Percentiles rank a stretch among this genome's conserved stretches.
Conservation (phyloP, 2,113 vertebrate genomes). For the Bubo bubo region DNA sequence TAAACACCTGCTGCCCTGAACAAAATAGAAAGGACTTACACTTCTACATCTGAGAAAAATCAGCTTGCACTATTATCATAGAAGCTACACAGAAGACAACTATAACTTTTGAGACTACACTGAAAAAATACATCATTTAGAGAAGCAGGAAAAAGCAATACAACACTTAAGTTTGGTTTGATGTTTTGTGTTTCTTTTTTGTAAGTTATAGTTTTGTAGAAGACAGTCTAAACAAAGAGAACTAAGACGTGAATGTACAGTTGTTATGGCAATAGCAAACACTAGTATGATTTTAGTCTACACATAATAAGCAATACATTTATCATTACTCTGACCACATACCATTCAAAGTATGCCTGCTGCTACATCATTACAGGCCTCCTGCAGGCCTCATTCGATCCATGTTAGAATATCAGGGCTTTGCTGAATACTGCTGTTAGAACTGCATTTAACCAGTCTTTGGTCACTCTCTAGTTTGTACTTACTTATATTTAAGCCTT, state of each 20-base stretch:
- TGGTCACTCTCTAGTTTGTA: background rate
- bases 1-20: background rate
- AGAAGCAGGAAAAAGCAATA: background rate
- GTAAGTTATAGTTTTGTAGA: background rate
- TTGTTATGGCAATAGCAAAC: background rate
- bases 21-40: background rate
- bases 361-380: background rate
- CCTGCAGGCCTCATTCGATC: background rate
- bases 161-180: background rate
- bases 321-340: background rate
- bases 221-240: background rate
- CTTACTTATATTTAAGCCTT: background rate
- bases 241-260: background rate
- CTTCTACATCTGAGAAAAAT: background rate
- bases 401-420: background rate
- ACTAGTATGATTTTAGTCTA: background rate
- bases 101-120: background rate
- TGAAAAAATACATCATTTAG: background rate
- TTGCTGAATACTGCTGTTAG: background rate
- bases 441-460: background rate
- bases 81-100: background rate
- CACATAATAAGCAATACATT: background rate
- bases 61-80: background rate
- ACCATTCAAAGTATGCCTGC: background rate
- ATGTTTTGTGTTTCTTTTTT: background rate